Base-by-base conservation (phyloP, 1,140 invertebrate genomes). In the Leptinotarsa lineolata region DNA sequence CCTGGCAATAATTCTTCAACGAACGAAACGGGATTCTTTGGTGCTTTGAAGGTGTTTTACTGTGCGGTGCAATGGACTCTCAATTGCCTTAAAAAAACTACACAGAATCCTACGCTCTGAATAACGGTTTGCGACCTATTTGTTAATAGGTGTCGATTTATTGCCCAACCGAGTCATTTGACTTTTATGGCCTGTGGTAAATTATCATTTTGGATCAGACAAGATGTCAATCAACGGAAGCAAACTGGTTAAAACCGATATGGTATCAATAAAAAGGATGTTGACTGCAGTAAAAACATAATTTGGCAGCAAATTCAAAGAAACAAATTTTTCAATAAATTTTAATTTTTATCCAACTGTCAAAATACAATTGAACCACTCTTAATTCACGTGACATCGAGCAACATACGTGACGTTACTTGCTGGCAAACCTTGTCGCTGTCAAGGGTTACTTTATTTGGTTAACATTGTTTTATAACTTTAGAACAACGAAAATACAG, bases 31-130 rank as follows among this genome's bases (percentile, higher is more conserved):
- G 75, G 76, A 79, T 79, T 79, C 78, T 72, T 76, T 63, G 76
- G 73, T 71, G 66, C 74, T 71, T 72, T 74, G 65, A 80, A 70
- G 77, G 76, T 80, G 78, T 74, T 77, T 76, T 68, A 74, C 70
- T 73, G 73, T 59, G 75, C 63, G 63, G 78, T 67, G 79, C 77
- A 79, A 76, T 77, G 79, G 68, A 80, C 79, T 80, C 72, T 80
- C 69, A 80, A 80, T 80, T 78, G 60, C 71, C 46, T 48, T 66
- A 58, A 72, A 72, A 72, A 72, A 72, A 72, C 44, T 66, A 12
- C 44, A 66, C 16, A 66, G 22, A 66, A 54, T 58, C 73, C 66
- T 70, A 68, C 30, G 30, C 65, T 67, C 63, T 71, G 72, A 77
- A 77, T 77, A 77, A 77, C 76, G 73, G 72, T 77, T 73, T 76